Evolutionary conservation across 2,113 vertebrate genomes (phyloP), one percentile per base, ranked within the genome.

Genomic region (Rhagologus leucostigma): DNA sequence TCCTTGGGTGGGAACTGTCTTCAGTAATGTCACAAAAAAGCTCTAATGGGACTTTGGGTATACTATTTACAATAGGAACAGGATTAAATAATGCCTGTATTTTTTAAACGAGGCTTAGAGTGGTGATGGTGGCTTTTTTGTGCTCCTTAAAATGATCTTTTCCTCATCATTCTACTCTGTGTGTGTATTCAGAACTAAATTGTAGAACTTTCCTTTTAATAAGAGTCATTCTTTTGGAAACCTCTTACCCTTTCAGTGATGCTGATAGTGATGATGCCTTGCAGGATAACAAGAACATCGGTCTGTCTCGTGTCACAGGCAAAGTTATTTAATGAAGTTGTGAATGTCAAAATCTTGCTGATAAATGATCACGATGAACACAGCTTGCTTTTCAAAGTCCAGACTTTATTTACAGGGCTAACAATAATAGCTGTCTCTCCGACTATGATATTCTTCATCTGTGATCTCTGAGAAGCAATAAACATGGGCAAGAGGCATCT

Each of bases 321-420:
- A 33, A 82, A 89, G 56, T 85, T 95, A 77, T 92, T 95, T 90
- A 93, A 96, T 95, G 90, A 94, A 96, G 85, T 49, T 92, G 88
- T 73, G 82, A 88, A 76, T 83, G 92, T 85, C 85, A 79, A 69
- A 85, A 53, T 73, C 70, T 85, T 73, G 26, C 62, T 90, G 95
- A 96, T 57, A 87, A 85, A 85, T 85, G 57, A 62, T 73, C 78
- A 76, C 0, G 0, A 65, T 30, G 53, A 90, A 56, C 53, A 76
- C 41, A 64, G 41, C 37, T 87, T 83, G 37, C 50, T 91, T 95
- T 94, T 87, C 33, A 35, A 79, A 85, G 63, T 79, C 29, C 71
- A 83, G 69, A 41, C 18, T 95, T 89, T 89, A 93, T 94, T 95
- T 96, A 56, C 57, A 76, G 57, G 41, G 7, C 57, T 75, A 81